Conservation (phyloP, 2,797 vertebrate species). For the Gila robusta region DNA sequence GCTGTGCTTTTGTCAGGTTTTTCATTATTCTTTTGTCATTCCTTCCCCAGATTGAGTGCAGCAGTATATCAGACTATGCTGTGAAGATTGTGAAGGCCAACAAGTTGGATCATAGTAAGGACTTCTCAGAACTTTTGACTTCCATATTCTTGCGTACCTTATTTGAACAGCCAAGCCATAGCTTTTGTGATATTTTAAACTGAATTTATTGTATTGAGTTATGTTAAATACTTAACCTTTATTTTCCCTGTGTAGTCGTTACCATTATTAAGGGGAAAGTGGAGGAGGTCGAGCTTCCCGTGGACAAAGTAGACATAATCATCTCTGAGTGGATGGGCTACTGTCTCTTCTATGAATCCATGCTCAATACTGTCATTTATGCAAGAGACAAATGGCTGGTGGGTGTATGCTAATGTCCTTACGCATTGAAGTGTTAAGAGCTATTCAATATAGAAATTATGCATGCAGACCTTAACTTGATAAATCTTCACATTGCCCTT, state of each 20-base stretch:
- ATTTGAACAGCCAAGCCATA: background rate
- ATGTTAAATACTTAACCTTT: background rate
- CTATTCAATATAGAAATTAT: background rate
- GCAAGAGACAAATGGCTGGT: slow-evolving; percentile 96
- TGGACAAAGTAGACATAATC: slow-evolving; percentile 92
- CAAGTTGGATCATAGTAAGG: slow-evolving; percentile 90
- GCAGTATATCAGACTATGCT: slow-evolving; percentile 94
- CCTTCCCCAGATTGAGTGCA: slow-evolving; percentile 88
- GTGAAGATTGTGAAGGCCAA: slow-evolving; percentile 96
- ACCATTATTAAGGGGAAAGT: slow-evolving; percentile 96
- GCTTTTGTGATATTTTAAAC: background rate
- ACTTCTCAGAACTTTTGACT: background rate
- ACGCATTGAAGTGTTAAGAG: background rate
- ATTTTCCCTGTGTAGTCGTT: slow-evolving; percentile 79
- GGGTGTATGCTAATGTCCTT: slow-evolving; percentile 56
- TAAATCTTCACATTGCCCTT: background rate
- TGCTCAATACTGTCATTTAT: slow-evolving; percentile 94
- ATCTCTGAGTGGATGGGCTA: slow-evolving; percentile 98
- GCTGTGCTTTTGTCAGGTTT: background rate
- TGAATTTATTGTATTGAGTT: background rate
- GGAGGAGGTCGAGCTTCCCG: slow-evolving; percentile 91
- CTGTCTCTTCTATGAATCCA: slow-evolving; percentile 94
- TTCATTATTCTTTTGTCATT: background rate
- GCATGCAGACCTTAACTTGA: background rate
- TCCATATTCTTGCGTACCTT: background rate